Percentiles rank a stretch among this genome's conserved stretches.
phyloP scores from a whole-genome alignment of 64 coral and sea anemone genomes.

The Orbicella faveolata region DNA sequence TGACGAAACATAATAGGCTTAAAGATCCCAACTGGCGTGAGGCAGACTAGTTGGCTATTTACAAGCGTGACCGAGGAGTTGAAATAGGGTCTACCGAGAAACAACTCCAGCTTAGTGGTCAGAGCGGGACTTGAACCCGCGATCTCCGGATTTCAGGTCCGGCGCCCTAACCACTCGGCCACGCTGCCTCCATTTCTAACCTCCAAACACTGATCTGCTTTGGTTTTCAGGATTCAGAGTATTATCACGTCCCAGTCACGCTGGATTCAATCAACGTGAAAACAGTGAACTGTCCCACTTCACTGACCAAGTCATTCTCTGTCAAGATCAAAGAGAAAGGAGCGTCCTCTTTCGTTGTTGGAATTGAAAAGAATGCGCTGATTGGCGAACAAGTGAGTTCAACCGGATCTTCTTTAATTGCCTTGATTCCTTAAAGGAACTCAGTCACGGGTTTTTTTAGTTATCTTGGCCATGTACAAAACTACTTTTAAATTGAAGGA shows the following conservation, averaged over 20 bases:
- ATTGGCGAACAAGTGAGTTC: conserved; percentile 42
- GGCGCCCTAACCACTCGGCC: too few species aligned
- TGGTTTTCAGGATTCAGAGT: conserved; percentile 37
- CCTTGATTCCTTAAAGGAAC: not conserved
- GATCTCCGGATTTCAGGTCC: too few species aligned
- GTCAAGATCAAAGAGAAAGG: conserved; percentile 55
- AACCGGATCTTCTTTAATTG: not conserved
- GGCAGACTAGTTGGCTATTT: too few species aligned
- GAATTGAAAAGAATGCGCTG: conserved; percentile 46
- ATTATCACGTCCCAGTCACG: conserved; percentile 47
- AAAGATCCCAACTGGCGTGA: too few species aligned
- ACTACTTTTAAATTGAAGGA: not conserved
- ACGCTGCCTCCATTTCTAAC: not conserved
- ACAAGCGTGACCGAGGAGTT: too few species aligned
- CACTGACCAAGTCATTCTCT: conserved; percentile 27
- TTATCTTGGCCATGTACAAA: not conserved
- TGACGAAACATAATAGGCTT: too few species aligned
- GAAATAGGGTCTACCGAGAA: too few species aligned
- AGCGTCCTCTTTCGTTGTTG: conserved; percentile 49
- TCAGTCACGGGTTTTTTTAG: not conserved
- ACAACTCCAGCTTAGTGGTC: too few species aligned
- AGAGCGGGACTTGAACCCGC: too few species aligned
- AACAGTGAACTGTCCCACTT: conserved; percentile 24
- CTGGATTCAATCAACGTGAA: conserved; percentile 35
- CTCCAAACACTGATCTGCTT: not conserved